Percentiles rank a stretch among this genome's conserved stretches.
Conservation (phyloP, 2,888 invertebrate species). For the Drosophila meridiana region DNA sequence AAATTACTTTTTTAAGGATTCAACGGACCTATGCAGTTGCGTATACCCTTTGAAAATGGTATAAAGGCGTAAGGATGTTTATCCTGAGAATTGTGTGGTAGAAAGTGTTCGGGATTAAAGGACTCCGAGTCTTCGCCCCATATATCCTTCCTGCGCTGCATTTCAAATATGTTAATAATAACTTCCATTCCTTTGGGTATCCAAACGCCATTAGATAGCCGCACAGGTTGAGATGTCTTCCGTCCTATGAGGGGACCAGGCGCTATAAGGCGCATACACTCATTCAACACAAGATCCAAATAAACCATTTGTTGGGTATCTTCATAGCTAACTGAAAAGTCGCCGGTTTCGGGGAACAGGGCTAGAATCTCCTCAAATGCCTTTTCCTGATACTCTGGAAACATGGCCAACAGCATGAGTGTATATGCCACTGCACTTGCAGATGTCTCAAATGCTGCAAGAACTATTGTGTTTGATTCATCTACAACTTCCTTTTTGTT, state of each 20-base stretch:
- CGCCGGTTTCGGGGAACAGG: conserved; percentile 6
- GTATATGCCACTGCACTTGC: conserved; percentile 3
- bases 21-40: conserved; percentile 20
- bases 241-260: conserved; percentile 19
- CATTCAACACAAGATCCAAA: conserved; percentile 18
- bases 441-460: conserved; percentile 23
- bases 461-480: conserved; percentile 9
- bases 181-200: conserved; percentile 15
- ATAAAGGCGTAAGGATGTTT: conserved; percentile 18
- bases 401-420: conserved; percentile 25
- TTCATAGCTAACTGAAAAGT: conserved; percentile 13
- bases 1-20: too few relatives aligned
- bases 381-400: conserved; percentile 21
- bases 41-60: conserved; percentile 22
- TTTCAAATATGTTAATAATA: conserved; percentile 18
- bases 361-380: conserved; percentile 17
- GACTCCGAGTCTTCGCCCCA: conserved; percentile 20
- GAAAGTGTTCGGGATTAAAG: conserved; percentile 23
- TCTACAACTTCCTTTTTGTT: conserved; percentile 3
- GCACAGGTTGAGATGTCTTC: conserved; percentile 1
- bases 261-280: conserved; percentile 17
- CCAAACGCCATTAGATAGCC: conserved; percentile 8
- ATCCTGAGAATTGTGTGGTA: conserved; percentile 12
- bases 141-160: conserved; percentile 26
- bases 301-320: conserved; percentile 16